A percentile compares a stretch with the other conserved stretches of the same genome.
These are phyloP conservation scores for Dendrophyllia cribrosa DNA, from an alignment of 64 coral and sea anemone genomes.

Conservation along the genomic window DNA sequence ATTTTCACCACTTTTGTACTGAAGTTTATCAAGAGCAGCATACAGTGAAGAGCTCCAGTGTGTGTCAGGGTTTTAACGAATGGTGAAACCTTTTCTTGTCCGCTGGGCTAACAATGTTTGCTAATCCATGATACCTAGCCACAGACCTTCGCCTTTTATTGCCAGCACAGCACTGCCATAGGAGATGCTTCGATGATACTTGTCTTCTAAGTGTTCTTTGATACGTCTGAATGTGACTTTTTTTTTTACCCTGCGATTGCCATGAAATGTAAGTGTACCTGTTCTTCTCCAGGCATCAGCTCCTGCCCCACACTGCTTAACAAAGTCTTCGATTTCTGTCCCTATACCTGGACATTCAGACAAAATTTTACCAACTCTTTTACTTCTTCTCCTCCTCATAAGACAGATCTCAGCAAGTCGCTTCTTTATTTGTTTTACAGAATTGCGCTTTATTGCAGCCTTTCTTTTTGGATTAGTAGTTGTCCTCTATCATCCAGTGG, in stretches of 20 bases:
- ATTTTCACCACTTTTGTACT: constrained; percentile 36
- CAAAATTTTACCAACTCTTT: constrained; percentile 41
- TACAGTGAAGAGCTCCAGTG: too few relatives aligned
- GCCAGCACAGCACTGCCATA: constrained; percentile 28
- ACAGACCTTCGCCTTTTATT: too few relatives aligned
- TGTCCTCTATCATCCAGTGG: constrained; percentile 1
- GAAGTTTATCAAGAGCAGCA: neutral
- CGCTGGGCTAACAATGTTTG: too few relatives aligned
- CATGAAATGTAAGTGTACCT: constrained; percentile 41
- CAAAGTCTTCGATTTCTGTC: constrained; percentile 19
- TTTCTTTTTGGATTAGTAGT: constrained; percentile 42
- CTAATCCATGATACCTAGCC: too few relatives aligned
- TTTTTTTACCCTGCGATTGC: neutral
- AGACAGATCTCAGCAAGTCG: constrained; percentile 34
- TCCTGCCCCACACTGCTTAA: constrained; percentile 20
- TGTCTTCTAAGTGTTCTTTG: constrained; percentile 34
- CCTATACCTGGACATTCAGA: constrained; percentile 45
- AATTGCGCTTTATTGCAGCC: constrained; percentile 23
- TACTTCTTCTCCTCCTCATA: constrained; percentile 34
- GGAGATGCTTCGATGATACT: constrained; percentile 17
- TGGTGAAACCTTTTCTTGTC: too few relatives aligned
- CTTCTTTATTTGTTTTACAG: constrained; percentile 34
- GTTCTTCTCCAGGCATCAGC: constrained; percentile 51
- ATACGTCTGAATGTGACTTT: constrained; percentile 39
- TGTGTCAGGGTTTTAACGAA: too few relatives aligned